Evolutionary conservation across 2,797 vertebrate genomes (phyloP).

Genomic region (Sciurus vulgaris): DNA sequence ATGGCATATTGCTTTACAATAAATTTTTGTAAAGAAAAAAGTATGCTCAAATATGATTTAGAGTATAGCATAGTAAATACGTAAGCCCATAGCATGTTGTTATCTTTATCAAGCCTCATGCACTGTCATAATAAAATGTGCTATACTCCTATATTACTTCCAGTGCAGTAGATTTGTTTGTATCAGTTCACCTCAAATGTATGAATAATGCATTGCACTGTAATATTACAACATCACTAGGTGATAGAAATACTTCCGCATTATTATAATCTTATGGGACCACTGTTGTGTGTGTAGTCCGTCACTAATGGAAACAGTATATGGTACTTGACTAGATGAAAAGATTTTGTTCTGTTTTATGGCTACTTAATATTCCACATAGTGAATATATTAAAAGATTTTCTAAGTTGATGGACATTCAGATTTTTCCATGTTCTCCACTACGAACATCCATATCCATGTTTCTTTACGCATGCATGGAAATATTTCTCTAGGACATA

Average conservation of each 20-base stretch:
- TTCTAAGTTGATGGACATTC: not conserved
- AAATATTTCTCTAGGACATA: slow-evolving; percentile 18
- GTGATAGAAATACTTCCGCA: not conserved
- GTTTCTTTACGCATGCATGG: not conserved
- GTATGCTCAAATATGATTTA: not conserved
- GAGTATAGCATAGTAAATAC: not conserved
- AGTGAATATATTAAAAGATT: slow-evolving; percentile 17
- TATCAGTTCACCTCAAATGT: not conserved
- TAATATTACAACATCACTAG: not conserved
- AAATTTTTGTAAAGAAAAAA: not conserved
- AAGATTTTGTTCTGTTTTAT: not conserved
- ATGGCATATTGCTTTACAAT: not conserved
- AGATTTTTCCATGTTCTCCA: slow-evolving; percentile 12
- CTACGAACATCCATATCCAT: not conserved
- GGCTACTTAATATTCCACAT: not conserved
- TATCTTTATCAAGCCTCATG: not conserved
- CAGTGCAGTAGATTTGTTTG: not conserved
- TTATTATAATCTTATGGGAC: not conserved
- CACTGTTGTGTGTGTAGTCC: not conserved
- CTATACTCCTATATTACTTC: not conserved
- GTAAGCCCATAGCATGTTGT: not conserved
- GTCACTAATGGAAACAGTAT: not conserved
- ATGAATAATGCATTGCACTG: not conserved
- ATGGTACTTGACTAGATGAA: not conserved
- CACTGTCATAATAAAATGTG: not conserved